Evolutionary conservation across 1,140 invertebrate species (phyloP).

Genomic region (Trachymyrmex cornetzi): DNA sequence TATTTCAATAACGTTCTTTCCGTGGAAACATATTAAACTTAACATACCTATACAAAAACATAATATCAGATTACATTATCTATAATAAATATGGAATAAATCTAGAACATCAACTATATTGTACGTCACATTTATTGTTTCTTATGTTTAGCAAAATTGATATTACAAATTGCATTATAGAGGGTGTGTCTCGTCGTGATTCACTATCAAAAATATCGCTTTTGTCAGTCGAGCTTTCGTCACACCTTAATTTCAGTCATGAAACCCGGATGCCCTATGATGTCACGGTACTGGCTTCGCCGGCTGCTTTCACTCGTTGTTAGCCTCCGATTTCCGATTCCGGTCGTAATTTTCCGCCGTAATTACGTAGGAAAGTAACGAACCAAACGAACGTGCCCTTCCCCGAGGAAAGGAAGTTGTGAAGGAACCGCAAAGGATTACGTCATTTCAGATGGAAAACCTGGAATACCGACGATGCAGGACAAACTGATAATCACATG

Average conservation of each 20-base stretch:
- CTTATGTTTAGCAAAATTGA: not conserved
- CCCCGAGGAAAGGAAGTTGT: constrained; percentile 6
- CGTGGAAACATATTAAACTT: too few species aligned
- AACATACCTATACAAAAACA: too few species aligned
- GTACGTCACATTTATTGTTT: too few species aligned
- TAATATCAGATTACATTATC: too few species aligned
- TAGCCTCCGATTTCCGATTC: constrained; percentile 37
- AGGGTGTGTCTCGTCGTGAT: too few species aligned
- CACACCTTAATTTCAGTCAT: constrained; percentile 68
- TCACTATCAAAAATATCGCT: constrained; percentile 55
- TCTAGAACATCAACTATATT: too few species aligned
- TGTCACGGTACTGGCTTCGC: constrained; percentile 62
- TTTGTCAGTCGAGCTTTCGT: constrained; percentile 62
- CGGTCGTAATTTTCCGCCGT: constrained; percentile 6
- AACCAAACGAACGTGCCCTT: not conserved
- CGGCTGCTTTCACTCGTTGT: constrained; percentile 72
- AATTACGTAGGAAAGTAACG: constrained; percentile 10
- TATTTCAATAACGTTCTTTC: too few species aligned
- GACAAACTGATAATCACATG: too few species aligned
- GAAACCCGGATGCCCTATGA: constrained; percentile 76
- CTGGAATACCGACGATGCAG: not conserved
- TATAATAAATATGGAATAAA: too few species aligned
- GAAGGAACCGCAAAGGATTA: not conserved
- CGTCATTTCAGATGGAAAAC: not conserved
- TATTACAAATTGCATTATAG: not conserved